These are phyloP conservation scores for Adineta ricciae DNA, from an alignment of 2,888 invertebrate genomes.

Conservation along the genomic window DNA sequence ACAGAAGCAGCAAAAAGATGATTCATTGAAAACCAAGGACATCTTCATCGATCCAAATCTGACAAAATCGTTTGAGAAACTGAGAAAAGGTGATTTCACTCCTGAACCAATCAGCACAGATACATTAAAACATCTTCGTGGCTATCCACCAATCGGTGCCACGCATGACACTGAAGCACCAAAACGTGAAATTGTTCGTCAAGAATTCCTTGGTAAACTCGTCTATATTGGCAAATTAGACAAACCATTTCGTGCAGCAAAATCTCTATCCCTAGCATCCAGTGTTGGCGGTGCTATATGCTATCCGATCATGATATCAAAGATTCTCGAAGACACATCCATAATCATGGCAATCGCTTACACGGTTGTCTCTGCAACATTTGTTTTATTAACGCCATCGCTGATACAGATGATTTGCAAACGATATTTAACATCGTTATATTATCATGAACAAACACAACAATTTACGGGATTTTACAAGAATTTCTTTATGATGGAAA, in stretches of 20 bases:
- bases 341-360: not conserved
- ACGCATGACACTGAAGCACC: not conserved
- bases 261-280: conserved; percentile 6
- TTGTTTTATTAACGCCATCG: not conserved
- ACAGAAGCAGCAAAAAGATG: not conserved
- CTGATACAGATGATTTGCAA: not conserved
- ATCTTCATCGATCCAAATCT: not conserved
- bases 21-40: not conserved
- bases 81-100: not conserved
- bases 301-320: not conserved
- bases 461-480: conserved; percentile 11
- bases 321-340: not conserved
- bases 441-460: not conserved
- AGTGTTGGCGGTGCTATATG: not conserved
- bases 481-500: conserved; percentile 4
- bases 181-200: not conserved
- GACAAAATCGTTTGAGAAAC: not conserved
- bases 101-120: not conserved
- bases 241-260: not conserved
- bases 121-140: not conserved
- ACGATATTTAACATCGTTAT: conserved; percentile 8
- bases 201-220: not conserved
- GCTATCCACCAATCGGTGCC: not conserved
- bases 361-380: not conserved
- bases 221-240: not conserved